Evolutionary conservation across 2,113 vertebrate genomes (phyloP).

Genomic region (Taurulus bubalis): DNA sequence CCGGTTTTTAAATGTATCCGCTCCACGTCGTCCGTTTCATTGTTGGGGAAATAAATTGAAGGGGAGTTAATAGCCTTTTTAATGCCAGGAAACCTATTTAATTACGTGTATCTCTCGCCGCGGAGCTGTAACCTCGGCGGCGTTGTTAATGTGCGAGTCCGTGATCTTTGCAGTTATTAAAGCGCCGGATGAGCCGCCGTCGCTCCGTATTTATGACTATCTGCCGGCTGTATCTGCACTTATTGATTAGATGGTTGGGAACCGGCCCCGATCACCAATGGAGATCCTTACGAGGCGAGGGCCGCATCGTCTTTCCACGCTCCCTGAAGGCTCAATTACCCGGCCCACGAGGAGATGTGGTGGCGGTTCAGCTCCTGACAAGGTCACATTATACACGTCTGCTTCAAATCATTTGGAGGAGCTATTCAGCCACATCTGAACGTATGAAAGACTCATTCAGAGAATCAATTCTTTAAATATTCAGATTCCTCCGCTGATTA

Average conservation of each 20-base stretch:
- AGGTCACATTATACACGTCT: constrained; percentile 75
- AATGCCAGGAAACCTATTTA: constrained; percentile 65
- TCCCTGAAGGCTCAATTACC: constrained; percentile 79
- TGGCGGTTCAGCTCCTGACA: constrained; percentile 59
- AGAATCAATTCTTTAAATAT: constrained; percentile 71
- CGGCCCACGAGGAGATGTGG: constrained; percentile 46
- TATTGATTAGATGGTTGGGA: constrained; percentile 70
- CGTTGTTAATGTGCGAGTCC: constrained; percentile 42
- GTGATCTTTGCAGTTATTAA: constrained; percentile 59
- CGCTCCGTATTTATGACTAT: constrained; percentile 50
- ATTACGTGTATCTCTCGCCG: constrained; percentile 56
- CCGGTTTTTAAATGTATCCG: constrained; percentile 45
- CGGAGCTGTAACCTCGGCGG: constrained; percentile 38
- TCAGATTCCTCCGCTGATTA: constrained; percentile 62
- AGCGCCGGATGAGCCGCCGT: constrained; percentile 28
- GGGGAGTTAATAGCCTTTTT: constrained; percentile 59
- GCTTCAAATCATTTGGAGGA: constrained; percentile 52
- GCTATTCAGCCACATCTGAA: constrained; percentile 46
- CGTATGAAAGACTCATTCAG: constrained; percentile 45
- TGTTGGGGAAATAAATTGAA: constrained; percentile 41
- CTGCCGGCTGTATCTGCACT: constrained; percentile 56
- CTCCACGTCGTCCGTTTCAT: constrained; percentile 25
- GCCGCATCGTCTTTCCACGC: constrained; percentile 57
- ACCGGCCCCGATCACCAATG: constrained; percentile 72
- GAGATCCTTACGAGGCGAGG: constrained; percentile 60